Base-by-base conservation (phyloP, 2,888 invertebrate species). In the Andrena minutula region DNA sequence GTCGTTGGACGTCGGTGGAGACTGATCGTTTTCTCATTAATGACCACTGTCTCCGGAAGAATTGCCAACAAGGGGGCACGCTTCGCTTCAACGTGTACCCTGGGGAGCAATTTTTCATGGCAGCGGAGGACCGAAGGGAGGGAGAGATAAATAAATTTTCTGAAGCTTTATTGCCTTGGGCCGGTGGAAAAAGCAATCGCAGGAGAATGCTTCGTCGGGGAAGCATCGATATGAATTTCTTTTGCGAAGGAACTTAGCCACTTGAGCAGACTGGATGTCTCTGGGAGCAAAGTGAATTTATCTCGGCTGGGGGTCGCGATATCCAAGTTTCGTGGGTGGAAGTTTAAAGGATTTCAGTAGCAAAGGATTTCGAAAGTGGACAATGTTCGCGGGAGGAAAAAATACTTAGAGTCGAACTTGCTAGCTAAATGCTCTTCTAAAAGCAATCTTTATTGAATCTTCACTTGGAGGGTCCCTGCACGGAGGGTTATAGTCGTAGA, bases 151-250 rank as follows among this genome's bases (percentile, higher is more conserved):
- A 66, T 60, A 61, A 71, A 66, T 71, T 76, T 66, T 60, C 61
- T 66, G 76, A 79, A 79, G 79, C 76, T 65, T 61, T 76, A 76
- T 76, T 76, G 79, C 70, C 64, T 16, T 53, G 41, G 20, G n/a
- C 23, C n/a, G 10, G 20, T 12, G 47, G 41, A 12, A 65, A 30
- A 58, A 35, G 63, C 47, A 10, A 58, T 58, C 58, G 23, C 12
- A 32, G 30, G 60, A 60, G 49, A 35, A 35, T 12, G 30, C 41
- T 26, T 70, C 75, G 76, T 69, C 32, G 65, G 61, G 12, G 76
- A 70, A 76, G 70, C 75, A 79, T 76, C 79, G 79, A 76, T 71
- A 66, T 76, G 71, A 71, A 65, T 76, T 64, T 60, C 32, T 70
- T 79, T 60, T 16, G 61, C 53, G 76, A 28, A 70, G 70, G 61